Percentiles rank a stretch among this genome's conserved stretches.
Evolutionary conservation across 1,140 invertebrate genomes (phyloP).

Genomic region (Andricus grossulariae): DNA sequence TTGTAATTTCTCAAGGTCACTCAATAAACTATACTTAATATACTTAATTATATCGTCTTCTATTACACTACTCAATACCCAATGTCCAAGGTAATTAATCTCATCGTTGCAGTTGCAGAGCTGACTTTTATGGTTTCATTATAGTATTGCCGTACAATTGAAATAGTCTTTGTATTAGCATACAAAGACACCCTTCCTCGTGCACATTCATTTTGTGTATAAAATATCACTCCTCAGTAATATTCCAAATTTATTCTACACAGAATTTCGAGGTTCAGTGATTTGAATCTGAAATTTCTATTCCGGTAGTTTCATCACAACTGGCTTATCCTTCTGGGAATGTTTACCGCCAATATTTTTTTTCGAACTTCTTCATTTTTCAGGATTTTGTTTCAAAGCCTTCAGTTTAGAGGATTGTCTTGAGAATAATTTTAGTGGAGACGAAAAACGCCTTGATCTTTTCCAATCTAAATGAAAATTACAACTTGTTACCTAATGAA

Average conservation of each 20-base stretch:
- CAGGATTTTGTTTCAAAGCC: too few relatives aligned
- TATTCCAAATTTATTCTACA: not conserved
- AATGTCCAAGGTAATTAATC: slow-evolving; percentile 12
- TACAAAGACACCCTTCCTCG: not conserved
- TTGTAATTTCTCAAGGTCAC: slow-evolving; percentile 25
- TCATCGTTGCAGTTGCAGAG: not conserved
- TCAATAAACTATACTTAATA: slow-evolving; percentile 7
- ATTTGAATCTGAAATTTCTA: not conserved
- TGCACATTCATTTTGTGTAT: not conserved
- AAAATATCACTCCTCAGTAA: not conserved
- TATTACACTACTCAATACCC: slow-evolving; percentile 1
- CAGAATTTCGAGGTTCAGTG: slow-evolving; percentile 6
- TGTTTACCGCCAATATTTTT: too few relatives aligned
- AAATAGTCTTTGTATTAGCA: not conserved
- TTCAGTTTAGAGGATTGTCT: too few relatives aligned
- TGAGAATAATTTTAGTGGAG: too few relatives aligned
- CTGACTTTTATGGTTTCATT: slow-evolving; percentile 18
- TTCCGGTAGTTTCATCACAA: not conserved
- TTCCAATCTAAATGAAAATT: not conserved
- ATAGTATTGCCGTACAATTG: not conserved
- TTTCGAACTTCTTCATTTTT: too few relatives aligned
- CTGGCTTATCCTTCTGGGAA: too few relatives aligned
- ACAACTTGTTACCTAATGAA: slow-evolving; percentile 1
- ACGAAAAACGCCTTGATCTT: not conserved
- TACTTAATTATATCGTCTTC: slow-evolving; percentile 29